phyloP scores from a whole-genome alignment of 2,888 invertebrate genomes.

The Polyommatus icarus region DNA sequence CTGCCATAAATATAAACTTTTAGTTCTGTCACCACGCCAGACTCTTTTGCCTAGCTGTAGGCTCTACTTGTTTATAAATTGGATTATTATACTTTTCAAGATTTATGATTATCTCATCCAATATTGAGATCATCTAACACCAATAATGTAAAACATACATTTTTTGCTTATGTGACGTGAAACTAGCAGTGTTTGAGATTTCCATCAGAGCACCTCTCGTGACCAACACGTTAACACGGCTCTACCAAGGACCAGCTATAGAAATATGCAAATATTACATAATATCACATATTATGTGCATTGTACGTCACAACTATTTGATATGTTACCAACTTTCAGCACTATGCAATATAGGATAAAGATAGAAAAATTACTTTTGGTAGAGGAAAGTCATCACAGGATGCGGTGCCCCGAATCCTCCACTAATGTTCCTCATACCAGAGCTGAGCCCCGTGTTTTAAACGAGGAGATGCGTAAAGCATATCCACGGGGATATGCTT shows the following conservation, averaged over 20 bases:
- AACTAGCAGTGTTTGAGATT: constrained; percentile 42
- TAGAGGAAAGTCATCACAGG: too few species aligned
- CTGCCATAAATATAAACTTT: too few species aligned
- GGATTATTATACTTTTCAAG: too few species aligned
- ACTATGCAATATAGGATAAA: neutral
- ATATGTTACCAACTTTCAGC: neutral
- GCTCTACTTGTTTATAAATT: too few species aligned
- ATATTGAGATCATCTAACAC: neutral
- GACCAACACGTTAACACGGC: constrained; percentile 42
- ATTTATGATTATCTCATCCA: neutral
- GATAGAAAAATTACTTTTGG: too few species aligned
- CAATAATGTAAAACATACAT: neutral
- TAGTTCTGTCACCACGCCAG: too few species aligned
- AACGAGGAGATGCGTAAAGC: too few species aligned
- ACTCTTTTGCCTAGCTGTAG: too few species aligned
- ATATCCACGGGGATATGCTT: too few species aligned
- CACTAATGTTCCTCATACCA: too few species aligned
- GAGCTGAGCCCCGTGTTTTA: too few species aligned
- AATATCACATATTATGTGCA: neutral
- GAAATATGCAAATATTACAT: constrained; percentile 20
- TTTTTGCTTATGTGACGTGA: neutral
- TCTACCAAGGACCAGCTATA: constrained; percentile 34
- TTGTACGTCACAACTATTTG: neutral
- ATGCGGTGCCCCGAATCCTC: too few species aligned
- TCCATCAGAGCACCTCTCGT: constrained; percentile 43